These are phyloP conservation scores for Apis cerana DNA, from an alignment of 1,140 invertebrate genomes.

Conservation along the genomic window DNA sequence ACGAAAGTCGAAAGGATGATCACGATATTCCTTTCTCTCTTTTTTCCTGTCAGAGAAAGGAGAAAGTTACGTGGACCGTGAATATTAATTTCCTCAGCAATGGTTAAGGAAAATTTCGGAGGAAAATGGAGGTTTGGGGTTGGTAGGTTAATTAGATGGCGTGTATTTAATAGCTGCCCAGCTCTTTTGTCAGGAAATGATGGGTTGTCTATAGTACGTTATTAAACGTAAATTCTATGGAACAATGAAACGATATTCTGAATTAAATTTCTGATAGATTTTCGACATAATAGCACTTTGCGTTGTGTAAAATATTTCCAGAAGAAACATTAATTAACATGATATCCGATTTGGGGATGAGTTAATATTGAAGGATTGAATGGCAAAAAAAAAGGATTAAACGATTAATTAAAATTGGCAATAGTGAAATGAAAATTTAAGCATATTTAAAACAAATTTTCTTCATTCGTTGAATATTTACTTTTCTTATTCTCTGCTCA, in stretches of 20 bases:
- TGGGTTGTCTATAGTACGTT: background rate
- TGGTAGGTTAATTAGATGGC: conserved; percentile 33
- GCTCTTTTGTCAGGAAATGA: background rate
- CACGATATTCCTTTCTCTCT: conserved; percentile 32
- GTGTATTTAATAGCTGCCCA: conserved; percentile 11
- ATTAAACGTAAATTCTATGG: conserved; percentile 4
- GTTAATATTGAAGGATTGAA: no score
- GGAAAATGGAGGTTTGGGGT: background rate
- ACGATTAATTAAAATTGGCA: no score
- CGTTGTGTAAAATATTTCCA: conserved; percentile 27
- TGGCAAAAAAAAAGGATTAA: no score
- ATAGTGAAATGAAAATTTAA: no score
- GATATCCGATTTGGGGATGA: no score
- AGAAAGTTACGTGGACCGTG: conserved; percentile 44
- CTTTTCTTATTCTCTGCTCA: no score
- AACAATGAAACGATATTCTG: background rate
- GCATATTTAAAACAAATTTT: no score
- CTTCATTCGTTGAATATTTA: no score
- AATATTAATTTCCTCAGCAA: conserved; percentile 20
- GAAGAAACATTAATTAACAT: background rate
- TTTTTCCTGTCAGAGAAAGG: conserved; percentile 13
- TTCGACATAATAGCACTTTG: background rate
- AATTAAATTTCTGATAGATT: conserved; percentile 1
- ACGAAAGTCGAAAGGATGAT: background rate
- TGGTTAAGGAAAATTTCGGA: background rate